phyloP scores from a whole-genome alignment of 2,888 invertebrate genomes.

The Cosmia trapezina region DNA sequence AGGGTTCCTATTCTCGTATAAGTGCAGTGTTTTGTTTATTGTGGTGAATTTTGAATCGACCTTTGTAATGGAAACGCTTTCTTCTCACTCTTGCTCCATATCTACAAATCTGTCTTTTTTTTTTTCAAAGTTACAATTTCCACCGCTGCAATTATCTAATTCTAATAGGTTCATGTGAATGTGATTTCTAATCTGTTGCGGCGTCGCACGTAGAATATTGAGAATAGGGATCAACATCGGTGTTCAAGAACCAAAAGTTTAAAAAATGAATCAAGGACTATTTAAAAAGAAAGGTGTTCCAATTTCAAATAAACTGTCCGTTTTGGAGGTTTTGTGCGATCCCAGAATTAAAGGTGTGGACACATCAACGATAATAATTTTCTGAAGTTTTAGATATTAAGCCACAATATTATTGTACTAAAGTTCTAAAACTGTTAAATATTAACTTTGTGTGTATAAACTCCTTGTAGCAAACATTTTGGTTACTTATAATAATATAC shows the following conservation, averaged over 20 bases:
- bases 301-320: constrained; percentile 38
- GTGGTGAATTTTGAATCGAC: constrained; percentile 35
- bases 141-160: neutral
- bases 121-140: constrained; percentile 10
- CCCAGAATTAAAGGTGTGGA: constrained; percentile 34
- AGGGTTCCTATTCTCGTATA: constrained; percentile 56
- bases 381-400: constrained; percentile 41
- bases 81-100: constrained; percentile 12
- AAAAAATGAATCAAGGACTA: constrained; percentile 51
- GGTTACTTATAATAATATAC: constrained; percentile 33
- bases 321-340: constrained; percentile 27
- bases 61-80: constrained; percentile 42
- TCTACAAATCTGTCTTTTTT: constrained; percentile 26
- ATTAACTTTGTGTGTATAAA: constrained; percentile 34
- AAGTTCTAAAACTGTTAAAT: constrained; percentile 29
- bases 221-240: constrained; percentile 31
- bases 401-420: constrained; percentile 26
- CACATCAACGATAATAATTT: constrained; percentile 37
- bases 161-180: neutral
- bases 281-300: constrained; percentile 40
- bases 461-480: constrained; percentile 34
- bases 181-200: neutral
- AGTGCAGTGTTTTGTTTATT: constrained; percentile 48
- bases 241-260: constrained; percentile 30
- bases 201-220: neutral